Evolutionary conservation across 1,140 invertebrate species (phyloP), one percentile per base, ranked within the genome.

Genomic region (Hyposmocoma kahamanoa): DNA sequence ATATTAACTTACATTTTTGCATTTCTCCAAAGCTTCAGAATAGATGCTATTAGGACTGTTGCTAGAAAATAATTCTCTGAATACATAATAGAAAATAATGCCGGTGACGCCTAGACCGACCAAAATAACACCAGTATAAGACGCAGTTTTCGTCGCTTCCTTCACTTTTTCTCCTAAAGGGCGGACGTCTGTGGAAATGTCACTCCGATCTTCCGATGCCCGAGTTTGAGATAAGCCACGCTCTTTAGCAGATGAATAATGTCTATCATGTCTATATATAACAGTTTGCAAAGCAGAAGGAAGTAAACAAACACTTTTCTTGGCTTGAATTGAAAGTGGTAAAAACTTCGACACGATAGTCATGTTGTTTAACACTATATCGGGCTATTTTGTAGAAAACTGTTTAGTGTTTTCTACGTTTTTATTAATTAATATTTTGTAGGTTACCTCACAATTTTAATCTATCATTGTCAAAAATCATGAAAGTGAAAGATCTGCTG

Each of bases 21-120:
- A 95, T 57, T 89, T 88, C 51, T 95, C 90, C 1, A 95, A 85
- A 6, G 96, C 94, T 66, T 90, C 89, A 8, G 90, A 90, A 69
- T 96, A 97, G 50, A 97, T 89, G 63, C 91, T 94, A 85, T 94
- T 95, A 0, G 94, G 91, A 81, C 95, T 97, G 59, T 94, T 92
- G 57, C 90, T 91, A 2, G 95, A 97, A 85, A 97, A 96, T 17
- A 97, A 79, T 83, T 97, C 96, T 47, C 89, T 88, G 60, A 96
- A 94, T 53, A 97, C 90, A 28, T 91, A 89, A 76, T 93, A 97
- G 63, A 96, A 92, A 74, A 97, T 91, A 1, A 92, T 73, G 39
- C 91, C 92, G 19, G 93, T 95, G 0, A 96, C 88, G 18, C 92
- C 92, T 34, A 96, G 66, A 13, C 95, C 95, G 22, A 90, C 74